phyloP scores from a whole-genome alignment of 2,797 vertebrate species.

The Labeo calbasu region DNA sequence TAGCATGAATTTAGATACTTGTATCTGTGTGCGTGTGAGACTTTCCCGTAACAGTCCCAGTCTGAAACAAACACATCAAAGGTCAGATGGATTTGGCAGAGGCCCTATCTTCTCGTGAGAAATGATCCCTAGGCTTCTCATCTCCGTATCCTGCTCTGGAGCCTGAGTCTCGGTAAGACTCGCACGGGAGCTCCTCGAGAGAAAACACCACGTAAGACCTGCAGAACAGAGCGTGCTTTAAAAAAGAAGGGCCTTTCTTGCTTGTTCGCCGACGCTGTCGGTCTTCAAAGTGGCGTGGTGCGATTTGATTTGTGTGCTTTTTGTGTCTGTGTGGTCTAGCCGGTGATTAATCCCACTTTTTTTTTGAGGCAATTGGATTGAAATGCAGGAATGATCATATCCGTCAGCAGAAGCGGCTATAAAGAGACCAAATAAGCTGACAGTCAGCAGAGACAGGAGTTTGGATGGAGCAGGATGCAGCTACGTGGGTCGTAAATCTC shows the following conservation, averaged over 20 bases:
- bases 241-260: slow-evolving; percentile 12
- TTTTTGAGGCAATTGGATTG: slow-evolving; percentile 37
- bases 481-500: slow-evolving; percentile 56
- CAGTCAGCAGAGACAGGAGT: slow-evolving; percentile 38
- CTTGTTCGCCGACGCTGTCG: neutral
- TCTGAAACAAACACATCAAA: slow-evolving; percentile 23
- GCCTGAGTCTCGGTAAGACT: slow-evolving; percentile 10
- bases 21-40: neutral
- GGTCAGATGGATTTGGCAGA: slow-evolving; percentile 40
- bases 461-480: slow-evolving; percentile 30
- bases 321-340: slow-evolving; percentile 52
- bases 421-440: slow-evolving; percentile 32
- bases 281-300: slow-evolving; percentile 23
- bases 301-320: slow-evolving; percentile 50
- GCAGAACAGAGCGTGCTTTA: slow-evolving; percentile 15
- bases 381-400: slow-evolving; percentile 38
- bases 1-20: slow-evolving; percentile 16
- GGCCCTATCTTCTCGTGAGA: slow-evolving; percentile 37
- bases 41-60: neutral
- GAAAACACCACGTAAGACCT: slow-evolving; percentile 48
- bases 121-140: slow-evolving; percentile 12
- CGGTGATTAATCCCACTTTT: slow-evolving; percentile 42
- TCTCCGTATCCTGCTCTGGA: neutral
- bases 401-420: slow-evolving; percentile 29
- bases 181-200: neutral